Evolutionary conservation across 2,113 vertebrate genomes (phyloP), one percentile per base, ranked within the genome.

Genomic region (Brevimyrus niger): DNA sequence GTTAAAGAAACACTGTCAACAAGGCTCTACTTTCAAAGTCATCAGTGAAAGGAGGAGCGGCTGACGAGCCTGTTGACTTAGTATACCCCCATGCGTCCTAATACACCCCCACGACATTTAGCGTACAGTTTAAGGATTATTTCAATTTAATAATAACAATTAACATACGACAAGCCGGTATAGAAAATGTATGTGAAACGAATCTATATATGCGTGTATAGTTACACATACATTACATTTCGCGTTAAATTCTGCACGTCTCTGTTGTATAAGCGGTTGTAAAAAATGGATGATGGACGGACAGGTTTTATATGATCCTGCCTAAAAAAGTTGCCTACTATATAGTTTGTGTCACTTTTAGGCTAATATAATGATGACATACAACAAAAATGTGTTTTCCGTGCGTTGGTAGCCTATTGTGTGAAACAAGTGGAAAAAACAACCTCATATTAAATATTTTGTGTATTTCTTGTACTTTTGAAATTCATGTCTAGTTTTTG

Each of bases 1-100:
- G 91, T 87, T 89, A 89, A 90, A 82, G 76, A 65, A 55, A 91
- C 88, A 58, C 76, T 86, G 86, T 87, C 90, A 53, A 89, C 90
- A 90, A 90, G 93, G 94, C 94, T 91, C 53, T 94, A 95, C 94
- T 86, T 86, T 86, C 23, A 90, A 42, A 10, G 91, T 92, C 94
- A 95, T 94, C 87, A 87, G 88, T 42, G 82, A 61, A 87, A 94
- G 19, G 15, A 89, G 89, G 82, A 31, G 82, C 90, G 69, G 17
- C 3, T 44, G 91, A 50, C 73, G 69, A 58, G 88, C 85, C 86
- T 90, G 87, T 90, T 85, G 80, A 31, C 84, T 90, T 82, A 88
- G 50, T 4, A 42, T 19, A 44, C 27, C 51, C n/a, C 51, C 51
- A 19, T 44, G 76, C 17, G 8, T 27, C 35, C 13, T 38, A 19